Evolutionary conservation across 2,113 vertebrate genomes (phyloP).

Genomic region (Xenopus borealis): DNA sequence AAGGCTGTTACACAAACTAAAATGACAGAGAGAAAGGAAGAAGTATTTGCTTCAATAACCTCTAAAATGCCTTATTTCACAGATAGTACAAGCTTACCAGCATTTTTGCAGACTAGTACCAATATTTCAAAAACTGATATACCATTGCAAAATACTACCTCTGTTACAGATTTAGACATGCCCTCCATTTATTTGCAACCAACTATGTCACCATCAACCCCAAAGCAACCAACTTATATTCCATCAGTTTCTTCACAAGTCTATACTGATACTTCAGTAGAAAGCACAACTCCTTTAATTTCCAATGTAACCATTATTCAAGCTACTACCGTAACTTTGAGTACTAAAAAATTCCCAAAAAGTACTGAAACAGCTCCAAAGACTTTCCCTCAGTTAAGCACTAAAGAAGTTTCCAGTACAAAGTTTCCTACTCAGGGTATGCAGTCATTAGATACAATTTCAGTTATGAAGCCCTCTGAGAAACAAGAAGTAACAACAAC

Average conservation of each 20-base stretch:
- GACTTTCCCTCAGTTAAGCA: constrained; percentile 17
- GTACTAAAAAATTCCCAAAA: constrained; percentile 39
- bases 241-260: constrained; percentile 15
- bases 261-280: constrained; percentile 22
- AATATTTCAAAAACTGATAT: constrained; percentile 21
- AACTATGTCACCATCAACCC: constrained; percentile 21
- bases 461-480: constrained; percentile 39
- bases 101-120: constrained; percentile 13
- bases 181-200: constrained; percentile 19
- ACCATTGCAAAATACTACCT: constrained; percentile 6
- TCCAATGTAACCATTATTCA: constrained; percentile 37
- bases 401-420: constrained; percentile 36
- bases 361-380: constrained; percentile 5
- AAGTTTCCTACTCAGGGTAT: constrained; percentile 41
- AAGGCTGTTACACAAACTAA: constrained; percentile 24
- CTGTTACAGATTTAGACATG: constrained; percentile 33
- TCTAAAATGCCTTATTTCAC: constrained; percentile 28
- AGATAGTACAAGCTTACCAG: constrained; percentile 5
- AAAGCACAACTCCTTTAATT: constrained; percentile 17
- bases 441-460: constrained; percentile 40
- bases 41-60: constrained; percentile 30
- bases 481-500: constrained; percentile 42
- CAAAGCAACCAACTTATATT: background rate
- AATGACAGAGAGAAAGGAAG: constrained; percentile 32
- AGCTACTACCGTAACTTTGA: constrained; percentile 31